Conservation (phyloP, 1,140 invertebrate genomes). For the Vanessa atalanta region DNA sequence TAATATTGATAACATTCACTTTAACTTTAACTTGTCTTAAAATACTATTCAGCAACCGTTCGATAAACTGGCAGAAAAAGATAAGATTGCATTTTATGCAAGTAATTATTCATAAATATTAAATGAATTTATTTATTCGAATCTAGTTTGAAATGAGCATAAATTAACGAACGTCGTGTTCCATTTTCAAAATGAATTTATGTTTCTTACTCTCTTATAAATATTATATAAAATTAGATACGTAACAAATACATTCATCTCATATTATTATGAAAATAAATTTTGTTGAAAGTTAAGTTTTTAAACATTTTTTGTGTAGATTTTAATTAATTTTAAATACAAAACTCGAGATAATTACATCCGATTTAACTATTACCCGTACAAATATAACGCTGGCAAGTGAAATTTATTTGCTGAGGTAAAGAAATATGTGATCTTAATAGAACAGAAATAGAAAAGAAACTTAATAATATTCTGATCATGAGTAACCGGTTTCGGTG, state of each 20-base stretch:
- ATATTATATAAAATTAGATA: background rate
- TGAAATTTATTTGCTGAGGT: background rate
- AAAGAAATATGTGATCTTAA: slow-evolving; percentile 28
- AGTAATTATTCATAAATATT: too few species aligned
- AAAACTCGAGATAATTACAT: too few species aligned
- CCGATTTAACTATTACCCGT: too few species aligned
- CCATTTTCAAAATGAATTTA: slow-evolving; percentile 2
- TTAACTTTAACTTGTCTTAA: too few species aligned
- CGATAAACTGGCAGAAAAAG: too few species aligned
- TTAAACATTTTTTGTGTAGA: too few species aligned
- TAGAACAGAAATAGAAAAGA: slow-evolving; percentile 26
- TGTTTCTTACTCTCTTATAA: background rate
- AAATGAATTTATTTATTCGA: background rate
- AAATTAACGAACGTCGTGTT: background rate
- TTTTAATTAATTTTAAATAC: too few species aligned
- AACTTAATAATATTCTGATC: slow-evolving; percentile 35
- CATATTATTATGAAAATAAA: background rate
- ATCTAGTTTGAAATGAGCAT: background rate
- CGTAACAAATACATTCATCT: background rate
- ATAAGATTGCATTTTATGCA: too few species aligned
- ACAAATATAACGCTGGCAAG: too few species aligned
- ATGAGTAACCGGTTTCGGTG: slow-evolving; percentile 26
- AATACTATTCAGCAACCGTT: too few species aligned
- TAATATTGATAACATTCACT: too few species aligned
- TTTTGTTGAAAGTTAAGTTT: background rate